Base-by-base conservation (phyloP, 2,797 vertebrate species). In the Lithobates pipiens region DNA sequence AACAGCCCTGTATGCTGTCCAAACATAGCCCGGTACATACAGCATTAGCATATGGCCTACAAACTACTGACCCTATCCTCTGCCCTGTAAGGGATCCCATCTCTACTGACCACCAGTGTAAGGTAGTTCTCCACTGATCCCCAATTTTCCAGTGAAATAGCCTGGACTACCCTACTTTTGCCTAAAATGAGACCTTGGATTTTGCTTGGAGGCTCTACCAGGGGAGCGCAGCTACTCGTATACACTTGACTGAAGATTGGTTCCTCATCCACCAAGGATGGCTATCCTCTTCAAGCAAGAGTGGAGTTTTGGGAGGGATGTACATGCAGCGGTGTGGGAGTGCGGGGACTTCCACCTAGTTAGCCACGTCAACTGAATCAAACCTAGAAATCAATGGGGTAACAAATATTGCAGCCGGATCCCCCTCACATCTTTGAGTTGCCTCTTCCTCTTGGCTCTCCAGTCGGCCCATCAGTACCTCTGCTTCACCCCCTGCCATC, bases 401-500 rank as follows among this genome's bases (percentile, higher is more conserved):
- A 96, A 99, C 97, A 98, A 97, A 99, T 98, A 96, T 98, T 96
- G 96, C 97, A 98, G 96, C 97, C 97, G 98, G 97, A 99, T 98
- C 96, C 96, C 97, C 97, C 97, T 98, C 97, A 99, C 96, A 98
- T 98, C 97, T 36, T 36, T 36, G 34, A 36, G 34, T 36, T 36
- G 5, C 34, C 34, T 5, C 34, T 36, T 36, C 34, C 42, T 10
- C 42, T 44, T 44, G 42, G 5, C 10, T 10, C 42, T 11, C 42
- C 42, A 10, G 42, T 44, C 42, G 5, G 10, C 42, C 42, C 9
- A 10, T 10, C 42, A 44, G 42, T 44, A 10, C 42, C 42, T 6
- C 7, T 44, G 42, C 42, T 10, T 44, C 42, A 44, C 10, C 42
- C 42, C 10, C 42, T 44, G 42, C 10, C 42, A 44, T 44, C 10